Percentiles rank a stretch among this genome's conserved stretches.
Evolutionary conservation across 2,113 vertebrate species (phyloP).

Genomic region (Psophia crepitans): DNA sequence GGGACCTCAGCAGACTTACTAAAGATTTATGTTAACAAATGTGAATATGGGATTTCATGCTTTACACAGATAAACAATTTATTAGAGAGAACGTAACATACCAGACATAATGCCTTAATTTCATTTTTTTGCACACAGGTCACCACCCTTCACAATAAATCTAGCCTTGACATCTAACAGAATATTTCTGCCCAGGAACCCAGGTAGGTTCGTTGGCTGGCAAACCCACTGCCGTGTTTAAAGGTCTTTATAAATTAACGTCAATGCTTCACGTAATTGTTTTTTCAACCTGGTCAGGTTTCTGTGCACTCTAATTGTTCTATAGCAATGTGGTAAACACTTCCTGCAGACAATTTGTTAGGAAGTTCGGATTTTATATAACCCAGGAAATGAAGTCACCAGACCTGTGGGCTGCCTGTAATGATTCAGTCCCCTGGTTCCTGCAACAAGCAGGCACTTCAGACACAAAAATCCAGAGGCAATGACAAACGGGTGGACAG

Average conservation of each 20-base stretch:
- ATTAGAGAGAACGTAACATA: background rate
- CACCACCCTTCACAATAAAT: background rate
- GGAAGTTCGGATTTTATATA: constrained; percentile 54
- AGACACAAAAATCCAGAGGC: background rate
- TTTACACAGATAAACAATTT: background rate
- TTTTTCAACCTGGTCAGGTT: constrained; percentile 30
- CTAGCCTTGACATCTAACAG: background rate
- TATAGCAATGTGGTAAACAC: constrained; percentile 42
- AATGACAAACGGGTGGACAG: background rate
- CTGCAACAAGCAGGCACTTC: background rate
- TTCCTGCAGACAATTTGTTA: constrained; percentile 45
- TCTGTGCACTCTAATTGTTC: constrained; percentile 34
- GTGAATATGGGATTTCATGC: background rate
- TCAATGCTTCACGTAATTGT: background rate
- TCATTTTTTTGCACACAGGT: background rate
- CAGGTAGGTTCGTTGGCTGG: background rate
- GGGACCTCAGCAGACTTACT: background rate
- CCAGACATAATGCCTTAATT: background rate
- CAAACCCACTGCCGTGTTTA: background rate
- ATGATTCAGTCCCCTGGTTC: constrained; percentile 6
- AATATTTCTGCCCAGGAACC: background rate
- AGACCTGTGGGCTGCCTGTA: constrained; percentile 2
- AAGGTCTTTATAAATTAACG: background rate
- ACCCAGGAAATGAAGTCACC: constrained; percentile 62
- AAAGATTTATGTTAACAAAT: background rate